Conservation (phyloP, 2,113 vertebrate genomes). For the Myrmecobius fasciatus region DNA sequence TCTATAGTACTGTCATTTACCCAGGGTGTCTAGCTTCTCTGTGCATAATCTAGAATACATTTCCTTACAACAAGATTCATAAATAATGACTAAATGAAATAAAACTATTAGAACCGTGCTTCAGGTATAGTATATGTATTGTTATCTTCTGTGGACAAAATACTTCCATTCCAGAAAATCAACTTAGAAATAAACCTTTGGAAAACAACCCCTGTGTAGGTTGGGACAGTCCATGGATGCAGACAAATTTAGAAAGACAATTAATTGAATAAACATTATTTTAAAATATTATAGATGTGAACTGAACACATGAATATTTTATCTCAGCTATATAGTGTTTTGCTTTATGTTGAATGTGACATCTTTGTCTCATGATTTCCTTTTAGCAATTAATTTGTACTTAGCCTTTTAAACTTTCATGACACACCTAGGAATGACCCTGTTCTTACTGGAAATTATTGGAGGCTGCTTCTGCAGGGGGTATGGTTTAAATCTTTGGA, state of each 20-base stretch:
- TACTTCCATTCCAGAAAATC: constrained; percentile 12
- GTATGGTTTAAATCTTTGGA: not conserved
- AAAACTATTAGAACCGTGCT: not conserved
- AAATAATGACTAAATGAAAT: not conserved
- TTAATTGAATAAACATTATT: constrained; percentile 39
- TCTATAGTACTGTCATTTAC: not conserved
- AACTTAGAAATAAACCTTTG: constrained; percentile 46
- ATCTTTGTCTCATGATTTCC: not conserved
- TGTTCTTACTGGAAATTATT: not conserved
- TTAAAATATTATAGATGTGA: constrained; percentile 48
- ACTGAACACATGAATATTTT: constrained; percentile 27
- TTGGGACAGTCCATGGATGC: constrained; percentile 1
- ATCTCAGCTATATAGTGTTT: not conserved
- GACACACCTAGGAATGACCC: not conserved
- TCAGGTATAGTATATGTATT: not conserved
- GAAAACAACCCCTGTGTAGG: constrained; percentile 40
- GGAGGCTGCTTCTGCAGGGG: not conserved
- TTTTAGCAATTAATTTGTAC: constrained; percentile 25
- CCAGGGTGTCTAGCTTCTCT: not conserved
- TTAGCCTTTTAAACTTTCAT: constrained; percentile 25
- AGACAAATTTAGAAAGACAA: constrained; percentile 61
- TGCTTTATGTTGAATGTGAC: not conserved
- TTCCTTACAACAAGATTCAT: not conserved
- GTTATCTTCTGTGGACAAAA: not conserved
- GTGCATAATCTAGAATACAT: not conserved